Evolutionary conservation across 92 coral and sea anemone species (phyloP).

Genomic region (Pocillopora grandis): DNA sequence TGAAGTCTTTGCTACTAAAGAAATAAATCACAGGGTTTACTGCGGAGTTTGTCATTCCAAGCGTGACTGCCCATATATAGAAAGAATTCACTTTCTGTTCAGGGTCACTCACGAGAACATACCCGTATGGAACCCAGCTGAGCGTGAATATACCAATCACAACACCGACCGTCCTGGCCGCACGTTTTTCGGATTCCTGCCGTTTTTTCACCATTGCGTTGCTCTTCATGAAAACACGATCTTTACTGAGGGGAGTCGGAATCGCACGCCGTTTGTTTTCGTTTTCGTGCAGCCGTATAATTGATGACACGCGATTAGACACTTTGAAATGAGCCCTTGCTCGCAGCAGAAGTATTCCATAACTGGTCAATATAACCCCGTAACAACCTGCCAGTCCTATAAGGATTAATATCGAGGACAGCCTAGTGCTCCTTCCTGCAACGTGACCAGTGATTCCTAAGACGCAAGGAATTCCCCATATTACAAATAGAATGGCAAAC

Average conservation of each 20-base stretch:
- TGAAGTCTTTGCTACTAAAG: slow-evolving; percentile 50
- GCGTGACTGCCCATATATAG: slow-evolving; percentile 72
- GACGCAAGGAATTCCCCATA: slow-evolving; percentile 29
- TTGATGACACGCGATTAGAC: not conserved
- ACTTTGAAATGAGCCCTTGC: slow-evolving; percentile 22
- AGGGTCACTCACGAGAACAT: slow-evolving; percentile 49
- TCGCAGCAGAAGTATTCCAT: slow-evolving; percentile 16
- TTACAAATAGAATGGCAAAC: not conserved
- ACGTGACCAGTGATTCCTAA: slow-evolving; percentile 14
- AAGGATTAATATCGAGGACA: slow-evolving; percentile 14
- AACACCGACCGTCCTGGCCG: slow-evolving; percentile 69
- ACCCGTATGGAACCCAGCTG: slow-evolving; percentile 71
- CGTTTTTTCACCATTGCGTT: slow-evolving; percentile 11
- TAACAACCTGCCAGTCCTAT: slow-evolving; percentile 38
- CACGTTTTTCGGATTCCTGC: slow-evolving; percentile 53
- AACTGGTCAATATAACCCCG: slow-evolving; percentile 35
- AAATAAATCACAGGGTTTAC: slow-evolving; percentile 66
- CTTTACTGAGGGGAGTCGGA: not conserved
- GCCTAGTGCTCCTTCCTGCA: not conserved
- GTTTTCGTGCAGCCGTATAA: not conserved
- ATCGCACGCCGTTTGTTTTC: not conserved
- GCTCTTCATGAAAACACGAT: not conserved
- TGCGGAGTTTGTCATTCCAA: slow-evolving; percentile 65
- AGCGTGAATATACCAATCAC: slow-evolving; percentile 68
- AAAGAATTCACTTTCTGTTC: slow-evolving; percentile 56